Percentiles rank a stretch among this genome's conserved stretches.
phyloP scores from a whole-genome alignment of 2,113 vertebrate species.

The Peromyscus polionotus region DNA sequence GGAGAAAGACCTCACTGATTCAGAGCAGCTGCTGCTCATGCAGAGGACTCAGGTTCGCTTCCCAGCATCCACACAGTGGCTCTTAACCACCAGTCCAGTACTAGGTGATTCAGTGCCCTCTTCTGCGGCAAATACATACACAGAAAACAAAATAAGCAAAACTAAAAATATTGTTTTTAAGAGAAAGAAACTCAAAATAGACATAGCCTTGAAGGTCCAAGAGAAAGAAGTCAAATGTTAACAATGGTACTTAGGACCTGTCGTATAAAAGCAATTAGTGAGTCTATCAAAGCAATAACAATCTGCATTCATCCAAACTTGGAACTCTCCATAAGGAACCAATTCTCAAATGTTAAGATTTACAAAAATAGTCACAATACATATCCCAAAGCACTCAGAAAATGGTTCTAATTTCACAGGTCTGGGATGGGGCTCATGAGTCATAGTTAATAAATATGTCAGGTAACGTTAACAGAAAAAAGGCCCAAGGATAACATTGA shows the following conservation, averaged over 20 bases:
- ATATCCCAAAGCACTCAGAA: background rate
- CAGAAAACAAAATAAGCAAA: background rate
- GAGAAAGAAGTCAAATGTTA: background rate
- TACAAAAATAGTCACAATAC: conserved; percentile 2
- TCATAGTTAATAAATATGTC: background rate
- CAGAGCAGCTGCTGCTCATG: background rate
- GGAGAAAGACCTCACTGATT: too few relatives aligned
- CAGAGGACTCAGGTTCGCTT: background rate
- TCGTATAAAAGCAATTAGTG: background rate
- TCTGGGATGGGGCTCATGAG: background rate
- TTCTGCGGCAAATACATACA: background rate
- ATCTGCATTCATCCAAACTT: background rate
- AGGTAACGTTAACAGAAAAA: background rate
- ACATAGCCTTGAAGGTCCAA: too few relatives aligned
- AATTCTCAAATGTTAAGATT: background rate
- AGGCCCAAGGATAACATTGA: background rate
- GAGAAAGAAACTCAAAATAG: background rate
- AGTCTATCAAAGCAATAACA: background rate
- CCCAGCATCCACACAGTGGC: background rate
- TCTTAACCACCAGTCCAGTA: background rate
- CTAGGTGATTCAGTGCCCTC: background rate
- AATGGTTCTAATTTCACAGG: background rate
- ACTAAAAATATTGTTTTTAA: background rate
- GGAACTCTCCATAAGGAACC: background rate
- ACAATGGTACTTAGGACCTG: background rate